These are phyloP conservation scores for Pantala flavescens DNA, from an alignment of 1,140 invertebrate genomes.

Conservation along the genomic window DNA sequence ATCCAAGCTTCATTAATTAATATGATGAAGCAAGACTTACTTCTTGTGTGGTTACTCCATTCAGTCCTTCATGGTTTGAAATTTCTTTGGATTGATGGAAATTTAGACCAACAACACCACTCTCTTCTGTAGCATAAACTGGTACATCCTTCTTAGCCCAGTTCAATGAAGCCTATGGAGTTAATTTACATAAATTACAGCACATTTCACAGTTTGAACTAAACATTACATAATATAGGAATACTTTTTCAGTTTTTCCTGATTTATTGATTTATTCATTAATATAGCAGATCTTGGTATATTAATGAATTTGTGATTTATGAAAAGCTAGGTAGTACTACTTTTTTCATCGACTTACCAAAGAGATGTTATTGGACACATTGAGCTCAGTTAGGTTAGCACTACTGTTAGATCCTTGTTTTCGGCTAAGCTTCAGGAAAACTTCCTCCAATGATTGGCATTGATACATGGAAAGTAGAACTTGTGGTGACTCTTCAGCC, in stretches of 20 bases:
- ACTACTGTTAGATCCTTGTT: constrained; percentile 32
- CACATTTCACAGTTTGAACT: constrained; percentile 8
- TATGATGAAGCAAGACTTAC: constrained; percentile 28
- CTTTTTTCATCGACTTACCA: constrained; percentile 34
- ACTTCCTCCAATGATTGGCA: constrained; percentile 83
- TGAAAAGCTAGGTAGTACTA: too few species aligned
- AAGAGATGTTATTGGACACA: constrained; percentile 64
- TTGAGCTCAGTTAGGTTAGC: constrained; percentile 35
- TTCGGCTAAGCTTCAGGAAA: constrained; percentile 80
- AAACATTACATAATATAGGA: too few species aligned
- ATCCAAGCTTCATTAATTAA: neutral
- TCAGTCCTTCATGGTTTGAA: constrained; percentile 60
- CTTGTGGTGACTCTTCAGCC: constrained; percentile 83
- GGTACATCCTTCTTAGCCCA: constrained; percentile 64
- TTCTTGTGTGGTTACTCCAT: constrained; percentile 43
- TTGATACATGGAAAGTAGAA: constrained; percentile 68
- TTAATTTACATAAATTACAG: constrained; percentile 17
- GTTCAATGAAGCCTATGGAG: constrained; percentile 53
- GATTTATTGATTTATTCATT: too few species aligned
- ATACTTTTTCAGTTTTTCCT: too few species aligned
- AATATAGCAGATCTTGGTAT: too few species aligned
- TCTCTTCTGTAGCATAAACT: constrained; percentile 71
- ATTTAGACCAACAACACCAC: constrained; percentile 71
- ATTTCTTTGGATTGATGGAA: constrained; percentile 84
- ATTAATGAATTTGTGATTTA: too few species aligned